phyloP scores from a whole-genome alignment of 2,797 vertebrate genomes.

The Aulostomus chinensis region DNA sequence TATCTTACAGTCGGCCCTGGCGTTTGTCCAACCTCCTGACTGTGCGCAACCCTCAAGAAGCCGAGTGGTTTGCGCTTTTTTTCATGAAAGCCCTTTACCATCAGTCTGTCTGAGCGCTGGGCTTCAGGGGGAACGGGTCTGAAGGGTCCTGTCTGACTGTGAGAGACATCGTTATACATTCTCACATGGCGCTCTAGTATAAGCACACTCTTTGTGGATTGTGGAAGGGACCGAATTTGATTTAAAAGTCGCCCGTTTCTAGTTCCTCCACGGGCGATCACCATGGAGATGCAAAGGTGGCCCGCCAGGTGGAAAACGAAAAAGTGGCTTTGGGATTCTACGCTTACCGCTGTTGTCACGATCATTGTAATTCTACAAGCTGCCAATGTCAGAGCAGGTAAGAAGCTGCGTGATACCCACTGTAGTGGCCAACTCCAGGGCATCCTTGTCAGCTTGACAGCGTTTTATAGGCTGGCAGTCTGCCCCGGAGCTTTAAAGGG shows the following conservation, averaged over 20 bases:
- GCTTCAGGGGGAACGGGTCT: conserved; percentile 77
- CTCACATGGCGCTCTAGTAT: conserved; percentile 85
- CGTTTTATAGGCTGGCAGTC: too few species aligned
- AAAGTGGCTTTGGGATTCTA: conserved; percentile 86
- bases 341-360: conserved; percentile 74
- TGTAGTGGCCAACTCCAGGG: too few species aligned
- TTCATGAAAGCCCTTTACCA: conserved; percentile 81
- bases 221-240: conserved; percentile 62
- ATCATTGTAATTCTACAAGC: conserved; percentile 83
- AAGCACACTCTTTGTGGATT: conserved; percentile 66
- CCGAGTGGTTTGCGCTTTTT: conserved; percentile 74
- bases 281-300: conserved; percentile 90
- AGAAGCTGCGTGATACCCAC: conserved; percentile 53
- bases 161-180: conserved; percentile 59
- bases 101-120: conserved; percentile 86
- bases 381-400: conserved; percentile 90
- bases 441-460: too few species aligned
- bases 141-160: conserved; percentile 75
- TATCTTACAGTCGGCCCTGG: conserved; percentile 73
- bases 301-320: conserved; percentile 94
- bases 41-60: conserved; percentile 83
- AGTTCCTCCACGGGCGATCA: conserved; percentile 70
- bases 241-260: conserved; percentile 66
- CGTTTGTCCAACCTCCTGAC: conserved; percentile 87
- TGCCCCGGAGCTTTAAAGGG: too few species aligned